phyloP scores from a whole-genome alignment of 2,797 vertebrate species.

The Falco concolor region DNA sequence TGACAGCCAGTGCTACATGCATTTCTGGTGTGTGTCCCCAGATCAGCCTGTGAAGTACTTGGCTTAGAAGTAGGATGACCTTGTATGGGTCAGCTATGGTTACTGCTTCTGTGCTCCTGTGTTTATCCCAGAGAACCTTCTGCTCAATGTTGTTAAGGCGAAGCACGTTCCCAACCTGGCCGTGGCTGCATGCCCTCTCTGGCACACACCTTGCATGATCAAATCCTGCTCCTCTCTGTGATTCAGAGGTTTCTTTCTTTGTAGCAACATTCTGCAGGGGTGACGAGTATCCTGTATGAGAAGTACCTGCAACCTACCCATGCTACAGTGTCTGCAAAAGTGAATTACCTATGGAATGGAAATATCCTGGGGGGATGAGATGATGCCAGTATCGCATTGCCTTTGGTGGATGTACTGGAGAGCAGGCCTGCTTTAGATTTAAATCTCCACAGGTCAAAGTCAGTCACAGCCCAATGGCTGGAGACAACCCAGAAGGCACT shows the following conservation, averaged over 20 bases:
- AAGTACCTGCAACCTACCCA: neutral
- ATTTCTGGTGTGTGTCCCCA: neutral
- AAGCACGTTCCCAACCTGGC: neutral
- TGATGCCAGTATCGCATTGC: neutral
- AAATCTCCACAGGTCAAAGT: neutral
- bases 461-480: neutral
- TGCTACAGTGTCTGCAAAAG: neutral
- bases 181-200: neutral
- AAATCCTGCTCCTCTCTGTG: neutral
- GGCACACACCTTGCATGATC: fast-evolving
- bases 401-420: neutral
- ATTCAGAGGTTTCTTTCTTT: neutral
- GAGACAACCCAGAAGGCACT: neutral
- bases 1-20: no score
- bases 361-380: neutral
- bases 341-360: neutral
- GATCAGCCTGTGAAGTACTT: neutral
- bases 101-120: neutral
- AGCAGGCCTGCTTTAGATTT: neutral
- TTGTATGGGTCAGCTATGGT: neutral
- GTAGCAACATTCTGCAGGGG: neutral
- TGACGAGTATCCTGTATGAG: neutral
- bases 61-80: neutral
- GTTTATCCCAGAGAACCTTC: neutral
- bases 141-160: neutral